phyloP scores from a whole-genome alignment of 2,797 vertebrate species.

The Xiphorhynchus erythropygius region DNA sequence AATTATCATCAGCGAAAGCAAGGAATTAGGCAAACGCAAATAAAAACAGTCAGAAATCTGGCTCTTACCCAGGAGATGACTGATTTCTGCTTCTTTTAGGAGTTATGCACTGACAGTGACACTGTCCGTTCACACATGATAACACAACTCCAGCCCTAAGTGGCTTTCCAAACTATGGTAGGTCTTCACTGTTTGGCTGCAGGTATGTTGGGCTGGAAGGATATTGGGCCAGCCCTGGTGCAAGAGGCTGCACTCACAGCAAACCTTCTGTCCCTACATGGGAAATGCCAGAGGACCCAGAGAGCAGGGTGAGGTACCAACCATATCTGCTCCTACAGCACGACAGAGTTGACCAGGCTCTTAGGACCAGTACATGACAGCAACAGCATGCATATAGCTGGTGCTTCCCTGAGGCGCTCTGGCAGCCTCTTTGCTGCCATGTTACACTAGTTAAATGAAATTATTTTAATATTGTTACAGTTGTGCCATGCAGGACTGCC shows the following conservation, averaged over 20 bases:
- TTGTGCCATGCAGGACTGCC: not conserved
- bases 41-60: not conserved
- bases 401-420: not conserved
- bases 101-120: not conserved
- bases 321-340: accelerated
- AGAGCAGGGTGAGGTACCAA: accelerated
- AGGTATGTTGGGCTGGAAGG: not conserved
- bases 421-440: not conserved
- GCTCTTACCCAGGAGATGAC: not conserved
- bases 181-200: not conserved
- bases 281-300: not conserved
- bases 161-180: not conserved
- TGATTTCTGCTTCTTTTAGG: not conserved
- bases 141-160: not conserved
- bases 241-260: slow-evolving; percentile 21
- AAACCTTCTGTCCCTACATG: accelerated
- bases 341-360: accelerated
- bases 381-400: not conserved
- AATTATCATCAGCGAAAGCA: not conserved
- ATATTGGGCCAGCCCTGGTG: not conserved
- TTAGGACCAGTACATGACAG: not conserved
- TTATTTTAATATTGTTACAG: not conserved
- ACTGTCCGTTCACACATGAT: not conserved
- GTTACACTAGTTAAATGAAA: not conserved
- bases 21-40: not conserved